A percentile compares a stretch with the other conserved stretches of the same genome.
Conservation (phyloP, 1,140 invertebrate species). For the Lasioglossum albipes region DNA sequence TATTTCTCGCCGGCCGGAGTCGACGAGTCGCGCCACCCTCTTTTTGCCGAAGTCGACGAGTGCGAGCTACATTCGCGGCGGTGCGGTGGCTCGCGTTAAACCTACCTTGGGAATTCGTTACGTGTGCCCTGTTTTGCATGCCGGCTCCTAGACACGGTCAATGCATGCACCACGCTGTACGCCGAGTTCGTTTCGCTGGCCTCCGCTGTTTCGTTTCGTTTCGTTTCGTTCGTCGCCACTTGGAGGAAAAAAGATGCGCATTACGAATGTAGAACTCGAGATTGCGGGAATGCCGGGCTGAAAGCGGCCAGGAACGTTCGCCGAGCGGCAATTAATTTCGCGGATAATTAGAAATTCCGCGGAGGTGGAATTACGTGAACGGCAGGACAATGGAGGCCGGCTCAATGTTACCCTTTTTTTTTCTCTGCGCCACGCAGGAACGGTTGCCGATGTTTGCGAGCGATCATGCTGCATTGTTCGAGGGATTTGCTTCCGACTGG, state of each 20-base stretch:
- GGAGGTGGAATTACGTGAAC: neutral
- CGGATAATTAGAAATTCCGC: slow-evolving; percentile 31
- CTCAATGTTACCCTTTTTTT: neutral
- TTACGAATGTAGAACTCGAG: slow-evolving; percentile 33
- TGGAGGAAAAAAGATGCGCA: slow-evolving; percentile 26
- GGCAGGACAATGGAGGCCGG: slow-evolving; percentile 1
- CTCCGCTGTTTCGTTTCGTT: neutral
- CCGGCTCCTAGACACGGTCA: slow-evolving; percentile 2
- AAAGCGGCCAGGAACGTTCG: neutral
- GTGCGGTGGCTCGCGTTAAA: slow-evolving; percentile 15
- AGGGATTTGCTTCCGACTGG: no score
- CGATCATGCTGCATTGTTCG: no score
- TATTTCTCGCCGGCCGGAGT: no score
- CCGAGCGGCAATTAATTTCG: slow-evolving; percentile 16
- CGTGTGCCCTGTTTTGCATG: slow-evolving; percentile 6
- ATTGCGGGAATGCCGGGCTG: neutral
- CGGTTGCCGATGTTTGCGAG: no score
- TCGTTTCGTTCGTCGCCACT: slow-evolving; percentile 7
- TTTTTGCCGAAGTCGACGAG: neutral
- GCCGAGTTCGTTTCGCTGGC: neutral
- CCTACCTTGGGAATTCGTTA: slow-evolving; percentile 19
- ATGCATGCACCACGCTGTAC: neutral
- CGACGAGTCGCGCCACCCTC: neutral
- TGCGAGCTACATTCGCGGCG: neutral
- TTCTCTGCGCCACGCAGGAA: no score